Evolutionary conservation across 1,140 invertebrate species (phyloP).

Genomic region (Drosophila mojavensis): DNA sequence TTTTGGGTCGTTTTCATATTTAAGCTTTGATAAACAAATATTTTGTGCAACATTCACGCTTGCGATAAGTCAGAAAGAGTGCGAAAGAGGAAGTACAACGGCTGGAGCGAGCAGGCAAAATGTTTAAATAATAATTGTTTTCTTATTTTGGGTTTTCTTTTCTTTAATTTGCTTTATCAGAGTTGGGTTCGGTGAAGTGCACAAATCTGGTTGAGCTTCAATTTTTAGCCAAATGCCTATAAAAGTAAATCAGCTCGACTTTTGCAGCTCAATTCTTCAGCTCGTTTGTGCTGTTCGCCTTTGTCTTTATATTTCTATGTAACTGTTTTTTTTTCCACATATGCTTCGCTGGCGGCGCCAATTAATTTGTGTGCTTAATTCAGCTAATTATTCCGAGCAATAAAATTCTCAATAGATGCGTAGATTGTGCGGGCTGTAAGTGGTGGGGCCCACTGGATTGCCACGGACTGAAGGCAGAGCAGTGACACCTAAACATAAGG

Average conservation of each 20-base stretch:
- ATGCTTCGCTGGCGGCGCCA: constrained; percentile 57
- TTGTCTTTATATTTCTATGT: neutral
- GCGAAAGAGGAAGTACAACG: neutral
- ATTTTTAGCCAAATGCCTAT: constrained; percentile 62
- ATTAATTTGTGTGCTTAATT: constrained; percentile 80
- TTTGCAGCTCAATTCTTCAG: constrained; percentile 26
- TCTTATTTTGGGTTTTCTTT: neutral
- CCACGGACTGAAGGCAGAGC: constrained; percentile 18
- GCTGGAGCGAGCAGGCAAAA: neutral
- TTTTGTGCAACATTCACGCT: neutral
- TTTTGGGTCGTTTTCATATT: neutral
- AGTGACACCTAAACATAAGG: constrained; percentile 50
- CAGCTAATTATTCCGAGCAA: constrained; percentile 79
- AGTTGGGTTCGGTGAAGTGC: constrained; percentile 2
- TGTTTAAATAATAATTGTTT: neutral
- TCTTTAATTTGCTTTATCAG: neutral
- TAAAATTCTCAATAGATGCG: constrained; percentile 79
- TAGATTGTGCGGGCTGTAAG: constrained; percentile 37
- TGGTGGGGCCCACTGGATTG: neutral
- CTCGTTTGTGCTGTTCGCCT: constrained; percentile 5
- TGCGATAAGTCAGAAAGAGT: neutral
- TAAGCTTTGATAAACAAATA: constrained; percentile 4
- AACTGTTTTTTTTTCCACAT: constrained; percentile 57
- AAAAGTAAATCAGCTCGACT: constrained; percentile 73
- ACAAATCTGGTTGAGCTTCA: constrained; percentile 53